Base-by-base conservation (phyloP, 2,113 vertebrate species). In the Oceanites oceanicus region DNA sequence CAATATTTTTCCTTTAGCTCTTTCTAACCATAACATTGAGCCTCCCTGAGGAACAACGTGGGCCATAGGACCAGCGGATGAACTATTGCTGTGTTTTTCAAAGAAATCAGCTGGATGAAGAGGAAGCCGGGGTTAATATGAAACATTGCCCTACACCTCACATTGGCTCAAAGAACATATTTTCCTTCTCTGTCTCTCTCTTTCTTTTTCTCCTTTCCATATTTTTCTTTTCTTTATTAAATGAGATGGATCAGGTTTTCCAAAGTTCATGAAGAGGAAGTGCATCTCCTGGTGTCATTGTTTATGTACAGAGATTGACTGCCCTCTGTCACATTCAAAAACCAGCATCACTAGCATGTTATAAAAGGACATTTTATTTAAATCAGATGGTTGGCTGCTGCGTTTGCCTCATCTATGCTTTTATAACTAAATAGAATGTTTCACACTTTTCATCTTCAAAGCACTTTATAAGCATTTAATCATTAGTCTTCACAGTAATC, bases 51-150 rank as follows among this genome's bases (percentile, higher is more conserved):
- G 83, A 96, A 4, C 13, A 70, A 9, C 10, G 30, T 1, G 3
- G 73, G 66, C 73, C 27, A 8, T 20, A 66, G 70, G 70, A 89
- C 49, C 58, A 22, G 32, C 44, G 47, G 59, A 84, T 95, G 75
- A 94, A 87, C 83, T 77, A 38, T 30, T n/a, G 27, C 27, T 88
- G 32, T 90, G 79, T 86, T 95, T 95, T 94, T 91, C 58, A 91
- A 92, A 93, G 77, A 79, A 94, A 91, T 94, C 66, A 47, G 78
- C 36, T 84, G 83, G 42, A 84, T 87, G 65, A 80, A 92, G 73
- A 90, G 94, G 92, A 96, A 96, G 68, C 44, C 2, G 4, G 76
- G 78, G 94, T 88, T 97, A 95, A 94, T 84, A 77, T 52, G 65
- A 96, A 97, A 92, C 90, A 93, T 76, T 63, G 63, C 66, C 67